Evolutionary conservation across 2,888 invertebrate species (phyloP).

Genomic region (Pristionchus maxplancki): DNA sequence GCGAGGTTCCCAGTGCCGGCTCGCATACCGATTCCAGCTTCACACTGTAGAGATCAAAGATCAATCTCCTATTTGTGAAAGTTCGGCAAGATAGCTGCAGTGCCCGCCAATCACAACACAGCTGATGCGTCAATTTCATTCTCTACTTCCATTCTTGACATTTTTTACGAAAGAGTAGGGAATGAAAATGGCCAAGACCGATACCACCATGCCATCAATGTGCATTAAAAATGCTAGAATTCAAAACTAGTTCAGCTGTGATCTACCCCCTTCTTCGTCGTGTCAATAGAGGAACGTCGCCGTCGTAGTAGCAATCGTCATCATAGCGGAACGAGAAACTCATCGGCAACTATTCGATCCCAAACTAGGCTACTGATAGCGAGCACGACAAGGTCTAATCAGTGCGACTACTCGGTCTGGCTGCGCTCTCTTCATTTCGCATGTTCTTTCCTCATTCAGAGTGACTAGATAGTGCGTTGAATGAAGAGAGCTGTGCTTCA

Average conservation of each 20-base stretch:
- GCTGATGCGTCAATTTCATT: background rate
- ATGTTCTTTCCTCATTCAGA: too few species aligned
- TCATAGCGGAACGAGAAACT: background rate
- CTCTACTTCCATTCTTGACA: too few species aligned
- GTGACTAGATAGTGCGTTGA: too few species aligned
- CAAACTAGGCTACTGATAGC: background rate
- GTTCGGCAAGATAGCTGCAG: background rate
- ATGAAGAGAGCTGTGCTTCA: too few species aligned
- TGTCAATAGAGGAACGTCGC: background rate
- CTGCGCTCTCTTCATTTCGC: background rate
- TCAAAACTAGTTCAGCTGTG: too few species aligned
- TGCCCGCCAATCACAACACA: background rate
- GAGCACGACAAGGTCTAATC: background rate
- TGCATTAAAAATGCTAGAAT: too few species aligned
- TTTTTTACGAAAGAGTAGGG: too few species aligned
- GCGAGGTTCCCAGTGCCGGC: constrained; percentile 25
- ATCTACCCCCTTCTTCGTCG: background rate
- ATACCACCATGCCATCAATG: too few species aligned
- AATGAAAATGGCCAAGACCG: too few species aligned
- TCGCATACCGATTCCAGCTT: constrained; percentile 47
- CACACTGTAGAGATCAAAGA: constrained; percentile 14
- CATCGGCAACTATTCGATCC: background rate
- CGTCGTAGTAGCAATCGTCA: background rate
- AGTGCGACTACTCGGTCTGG: background rate
- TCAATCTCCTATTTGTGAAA: background rate